Conservation (phyloP, 2,888 invertebrate genomes). For the Gymnoscelis rufifasciata region DNA sequence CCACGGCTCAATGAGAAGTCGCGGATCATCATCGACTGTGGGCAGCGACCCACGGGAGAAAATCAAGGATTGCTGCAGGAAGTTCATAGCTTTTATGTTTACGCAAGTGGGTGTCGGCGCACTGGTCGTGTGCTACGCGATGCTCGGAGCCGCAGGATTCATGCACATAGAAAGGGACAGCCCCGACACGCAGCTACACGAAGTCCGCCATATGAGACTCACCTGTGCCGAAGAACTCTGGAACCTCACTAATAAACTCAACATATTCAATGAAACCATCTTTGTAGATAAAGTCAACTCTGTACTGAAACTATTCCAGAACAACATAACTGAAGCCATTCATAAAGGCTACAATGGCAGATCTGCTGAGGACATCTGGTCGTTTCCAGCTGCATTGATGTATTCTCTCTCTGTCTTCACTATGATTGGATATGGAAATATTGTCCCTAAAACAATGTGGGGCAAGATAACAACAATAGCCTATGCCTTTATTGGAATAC, state of each 20-base stretch:
- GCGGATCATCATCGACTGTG: constrained; percentile 83
- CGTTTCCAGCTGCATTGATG: constrained; percentile 92
- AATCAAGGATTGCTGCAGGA: constrained; percentile 90
- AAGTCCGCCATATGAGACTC: constrained; percentile 72
- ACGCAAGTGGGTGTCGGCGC: constrained; percentile 95
- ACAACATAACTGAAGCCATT: constrained; percentile 81
- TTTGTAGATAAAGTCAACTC: constrained; percentile 81
- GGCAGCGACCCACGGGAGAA: constrained; percentile 85
- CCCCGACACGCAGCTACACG: constrained; percentile 69
- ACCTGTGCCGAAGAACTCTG: constrained; percentile 83
- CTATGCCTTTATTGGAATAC: constrained; percentile 93
- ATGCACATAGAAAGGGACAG: constrained; percentile 86
- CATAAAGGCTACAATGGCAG: constrained; percentile 87
- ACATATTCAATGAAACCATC: constrained; percentile 82
- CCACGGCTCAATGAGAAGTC: constrained; percentile 82
- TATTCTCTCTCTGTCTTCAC: constrained; percentile 93
- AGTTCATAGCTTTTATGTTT: constrained; percentile 94
- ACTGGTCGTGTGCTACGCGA: constrained; percentile 90
- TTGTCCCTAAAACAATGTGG: constrained; percentile 89
- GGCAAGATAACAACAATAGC: constrained; percentile 91
- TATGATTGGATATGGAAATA: constrained; percentile 94
- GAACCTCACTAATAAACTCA: constrained; percentile 82
- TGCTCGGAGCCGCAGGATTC: constrained; percentile 90
- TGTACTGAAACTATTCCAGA: constrained; percentile 83
- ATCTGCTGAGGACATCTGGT: constrained; percentile 86